phyloP scores from a whole-genome alignment of 2,113 vertebrate genomes.

The Cephalopterus ornatus region DNA sequence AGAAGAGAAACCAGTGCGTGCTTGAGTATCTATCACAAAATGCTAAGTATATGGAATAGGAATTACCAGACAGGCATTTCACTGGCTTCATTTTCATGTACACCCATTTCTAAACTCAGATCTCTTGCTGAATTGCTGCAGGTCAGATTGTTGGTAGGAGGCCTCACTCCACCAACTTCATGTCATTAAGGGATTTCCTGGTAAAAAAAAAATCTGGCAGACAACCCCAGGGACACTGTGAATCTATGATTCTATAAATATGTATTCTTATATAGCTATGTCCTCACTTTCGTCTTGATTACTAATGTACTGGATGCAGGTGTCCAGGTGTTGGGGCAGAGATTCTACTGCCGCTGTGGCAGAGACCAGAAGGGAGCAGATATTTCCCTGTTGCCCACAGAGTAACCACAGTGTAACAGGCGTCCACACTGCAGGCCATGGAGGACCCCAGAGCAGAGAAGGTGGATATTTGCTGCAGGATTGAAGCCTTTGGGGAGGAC shows the following conservation, averaged over 20 bases:
- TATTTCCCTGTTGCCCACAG: background rate
- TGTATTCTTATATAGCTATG: background rate
- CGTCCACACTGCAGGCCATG: background rate
- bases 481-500: background rate
- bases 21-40: background rate
- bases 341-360: background rate
- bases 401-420: accelerated
- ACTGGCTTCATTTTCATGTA: background rate
- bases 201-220: background rate
- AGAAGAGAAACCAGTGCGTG: background rate
- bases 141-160: background rate
- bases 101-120: background rate
- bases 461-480: background rate
- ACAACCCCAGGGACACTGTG: background rate
- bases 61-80: background rate
- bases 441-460: background rate
- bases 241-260: background rate
- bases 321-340: background rate
- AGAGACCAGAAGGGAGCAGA: background rate
- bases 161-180: background rate
- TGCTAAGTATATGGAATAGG: background rate
- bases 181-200: background rate
- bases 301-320: background rate
- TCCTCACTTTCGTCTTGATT: background rate
- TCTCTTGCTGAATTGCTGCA: background rate